Evolutionary conservation across 1,140 invertebrate genomes (phyloP).

Genomic region (Akabosia matsudoensis): DNA sequence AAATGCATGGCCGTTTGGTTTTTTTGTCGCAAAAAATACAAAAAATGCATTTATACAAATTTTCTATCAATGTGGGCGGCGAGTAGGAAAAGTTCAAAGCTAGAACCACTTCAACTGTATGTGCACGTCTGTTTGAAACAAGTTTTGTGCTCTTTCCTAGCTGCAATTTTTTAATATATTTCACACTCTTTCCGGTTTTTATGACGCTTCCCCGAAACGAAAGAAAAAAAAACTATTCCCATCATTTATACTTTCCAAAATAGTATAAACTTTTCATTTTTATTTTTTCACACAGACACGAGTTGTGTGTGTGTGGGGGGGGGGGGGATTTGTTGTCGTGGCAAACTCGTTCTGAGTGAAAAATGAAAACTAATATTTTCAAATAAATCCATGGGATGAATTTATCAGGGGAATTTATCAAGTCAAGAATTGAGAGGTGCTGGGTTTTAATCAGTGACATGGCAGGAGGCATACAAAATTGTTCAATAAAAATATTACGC

Average conservation of each 20-base stretch:
- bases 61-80: too few species aligned
- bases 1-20: too few species aligned
- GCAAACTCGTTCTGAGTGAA: too few species aligned
- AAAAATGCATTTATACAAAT: too few species aligned
- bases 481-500: constrained; percentile 3
- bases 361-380: too few species aligned
- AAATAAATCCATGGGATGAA: neutral
- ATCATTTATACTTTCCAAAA: neutral
- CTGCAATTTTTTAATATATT: neutral
- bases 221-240: neutral
- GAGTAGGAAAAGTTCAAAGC: too few species aligned
- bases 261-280: too few species aligned
- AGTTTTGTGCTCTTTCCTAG: too few species aligned
- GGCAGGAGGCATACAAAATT: neutral
- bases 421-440: constrained; percentile 9
- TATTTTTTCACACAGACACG: too few species aligned
- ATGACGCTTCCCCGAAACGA: neutral
- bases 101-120: too few species aligned
- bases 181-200: neutral
- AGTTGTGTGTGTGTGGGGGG: neutral
- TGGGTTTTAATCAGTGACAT: constrained; percentile 4
- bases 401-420: constrained; percentile 13
- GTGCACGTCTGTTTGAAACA: neutral
- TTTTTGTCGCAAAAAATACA: too few species aligned
- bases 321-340: too few species aligned